These are phyloP conservation scores for Drosophila rufa DNA, from an alignment of 1,140 invertebrate genomes.

Conservation along the genomic window DNA sequence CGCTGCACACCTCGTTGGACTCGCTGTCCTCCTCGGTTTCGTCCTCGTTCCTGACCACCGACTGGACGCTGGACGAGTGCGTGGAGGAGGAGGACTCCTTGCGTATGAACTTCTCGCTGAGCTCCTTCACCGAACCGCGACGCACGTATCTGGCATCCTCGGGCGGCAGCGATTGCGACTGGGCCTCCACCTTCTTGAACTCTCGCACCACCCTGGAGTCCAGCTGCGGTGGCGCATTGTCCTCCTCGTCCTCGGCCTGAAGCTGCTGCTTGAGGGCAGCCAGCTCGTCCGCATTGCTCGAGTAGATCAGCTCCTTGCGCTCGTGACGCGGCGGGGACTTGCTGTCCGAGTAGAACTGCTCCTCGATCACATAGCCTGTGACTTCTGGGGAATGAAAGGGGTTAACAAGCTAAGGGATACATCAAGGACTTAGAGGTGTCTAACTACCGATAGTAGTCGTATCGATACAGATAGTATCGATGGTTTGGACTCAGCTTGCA, in stretches of 20 bases:
- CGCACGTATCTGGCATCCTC: slow-evolving; percentile 86
- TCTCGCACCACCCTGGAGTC: slow-evolving; percentile 59
- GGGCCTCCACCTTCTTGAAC: slow-evolving; percentile 71
- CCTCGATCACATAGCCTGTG: slow-evolving; percentile 88
- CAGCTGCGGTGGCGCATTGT: slow-evolving; percentile 42
- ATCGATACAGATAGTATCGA: too few relatives aligned
- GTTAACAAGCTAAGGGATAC: neutral
- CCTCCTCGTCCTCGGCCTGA: slow-evolving; percentile 39
- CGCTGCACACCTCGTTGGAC: slow-evolving; percentile 72
- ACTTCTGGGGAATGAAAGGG: slow-evolving; percentile 84
- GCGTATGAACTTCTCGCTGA: slow-evolving; percentile 90
- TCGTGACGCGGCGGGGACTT: slow-evolving; percentile 88
- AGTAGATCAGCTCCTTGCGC: slow-evolving; percentile 89
- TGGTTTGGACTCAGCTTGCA: too few relatives aligned
- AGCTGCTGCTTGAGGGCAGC: slow-evolving; percentile 75
- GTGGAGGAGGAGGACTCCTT: slow-evolving; percentile 65
- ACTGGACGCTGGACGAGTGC: slow-evolving; percentile 31
- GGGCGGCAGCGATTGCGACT: slow-evolving; percentile 27
- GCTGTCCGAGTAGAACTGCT: slow-evolving; percentile 89
- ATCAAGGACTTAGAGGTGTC: neutral
- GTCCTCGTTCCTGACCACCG: slow-evolving; percentile 37
- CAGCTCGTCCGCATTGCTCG: slow-evolving; percentile 87
- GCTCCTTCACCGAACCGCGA: slow-evolving; percentile 89
- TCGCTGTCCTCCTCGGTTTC: slow-evolving; percentile 76
- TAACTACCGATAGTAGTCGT: too few relatives aligned